Evolutionary conservation across 2,113 vertebrate species (phyloP).

Genomic region (Phainopepla nitens): DNA sequence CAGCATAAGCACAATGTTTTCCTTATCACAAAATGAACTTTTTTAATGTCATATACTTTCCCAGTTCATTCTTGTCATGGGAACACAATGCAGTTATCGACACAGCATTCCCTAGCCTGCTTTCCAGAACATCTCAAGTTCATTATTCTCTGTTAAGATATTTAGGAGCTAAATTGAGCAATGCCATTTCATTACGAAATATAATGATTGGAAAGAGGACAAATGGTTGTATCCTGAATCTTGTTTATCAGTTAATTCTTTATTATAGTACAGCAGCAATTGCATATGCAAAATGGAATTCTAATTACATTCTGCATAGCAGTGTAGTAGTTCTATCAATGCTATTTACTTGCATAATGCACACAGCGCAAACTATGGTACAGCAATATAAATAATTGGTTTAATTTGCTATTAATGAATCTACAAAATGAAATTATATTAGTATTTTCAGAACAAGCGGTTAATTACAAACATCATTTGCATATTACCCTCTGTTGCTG

Average conservation of each 20-base stretch:
- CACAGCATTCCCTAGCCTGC: constrained; percentile 12
- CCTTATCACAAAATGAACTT: constrained; percentile 7
- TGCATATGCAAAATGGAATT: constrained; percentile 62
- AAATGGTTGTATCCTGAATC: constrained; percentile 54
- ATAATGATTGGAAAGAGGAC: constrained; percentile 57
- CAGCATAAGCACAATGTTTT: constrained; percentile 45
- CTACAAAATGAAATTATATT: constrained; percentile 21
- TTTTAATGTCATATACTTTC: constrained; percentile 32
- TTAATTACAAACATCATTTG: constrained; percentile 34
- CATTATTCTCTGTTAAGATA: constrained; percentile 64
- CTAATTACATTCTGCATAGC: constrained; percentile 66
- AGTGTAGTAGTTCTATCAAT: constrained; percentile 53
- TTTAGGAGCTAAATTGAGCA: constrained; percentile 66
- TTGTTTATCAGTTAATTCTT: constrained; percentile 75
- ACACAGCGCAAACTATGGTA: not conserved
- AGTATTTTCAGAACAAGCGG: constrained; percentile 22
- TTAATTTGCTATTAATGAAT: constrained; percentile 59
- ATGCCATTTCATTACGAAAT: constrained; percentile 62
- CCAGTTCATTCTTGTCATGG: constrained; percentile 36
- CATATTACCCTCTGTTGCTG: not conserved
- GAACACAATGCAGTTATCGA: constrained; percentile 42
- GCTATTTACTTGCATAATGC: constrained; percentile 51
- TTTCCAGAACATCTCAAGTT: constrained; percentile 56
- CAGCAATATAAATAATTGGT: constrained; percentile 55
- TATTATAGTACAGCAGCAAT: constrained; percentile 52